phyloP scores from a whole-genome alignment of 1,140 invertebrate genomes.

The Ceratosolen solmsi region DNA sequence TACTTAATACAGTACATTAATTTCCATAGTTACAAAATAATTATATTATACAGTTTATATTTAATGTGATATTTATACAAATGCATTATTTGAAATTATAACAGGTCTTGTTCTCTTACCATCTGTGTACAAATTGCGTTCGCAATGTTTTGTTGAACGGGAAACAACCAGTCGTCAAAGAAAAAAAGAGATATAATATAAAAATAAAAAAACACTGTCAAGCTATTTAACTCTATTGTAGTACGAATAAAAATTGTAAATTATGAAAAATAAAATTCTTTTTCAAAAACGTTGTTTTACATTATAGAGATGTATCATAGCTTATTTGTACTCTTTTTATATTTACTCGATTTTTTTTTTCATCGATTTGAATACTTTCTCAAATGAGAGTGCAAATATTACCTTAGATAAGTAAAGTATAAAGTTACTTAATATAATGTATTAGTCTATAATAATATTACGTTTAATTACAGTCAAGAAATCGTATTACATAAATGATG shows the following conservation, averaged over 20 bases:
- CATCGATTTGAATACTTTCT: not conserved
- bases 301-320: not conserved
- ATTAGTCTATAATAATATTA: constrained; percentile 16
- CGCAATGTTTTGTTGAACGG: constrained; percentile 14
- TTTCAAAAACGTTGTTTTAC: constrained; percentile 34
- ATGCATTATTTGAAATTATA: not conserved
- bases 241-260: constrained; percentile 43
- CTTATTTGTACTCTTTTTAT: not conserved
- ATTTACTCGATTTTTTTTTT: not conserved
- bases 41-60: too few relatives aligned
- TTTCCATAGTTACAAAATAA: too few relatives aligned
- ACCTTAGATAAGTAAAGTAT: too few relatives aligned
- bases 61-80: not conserved
- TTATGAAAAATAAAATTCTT: constrained; percentile 40
- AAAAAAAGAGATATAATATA: not conserved
- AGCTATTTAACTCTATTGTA: constrained; percentile 30
- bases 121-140: constrained; percentile 42
- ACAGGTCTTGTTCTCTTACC: constrained; percentile 24
- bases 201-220: constrained; percentile 26
- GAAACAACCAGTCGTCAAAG: constrained; percentile 25
- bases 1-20: too few relatives aligned
- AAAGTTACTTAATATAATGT: constrained; percentile 6
- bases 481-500: not conserved
- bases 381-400: not conserved
- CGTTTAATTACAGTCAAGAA: constrained; percentile 15